Evolutionary conservation across 2,888 invertebrate species (phyloP).

Genomic region (Balanococcus diminutus): DNA sequence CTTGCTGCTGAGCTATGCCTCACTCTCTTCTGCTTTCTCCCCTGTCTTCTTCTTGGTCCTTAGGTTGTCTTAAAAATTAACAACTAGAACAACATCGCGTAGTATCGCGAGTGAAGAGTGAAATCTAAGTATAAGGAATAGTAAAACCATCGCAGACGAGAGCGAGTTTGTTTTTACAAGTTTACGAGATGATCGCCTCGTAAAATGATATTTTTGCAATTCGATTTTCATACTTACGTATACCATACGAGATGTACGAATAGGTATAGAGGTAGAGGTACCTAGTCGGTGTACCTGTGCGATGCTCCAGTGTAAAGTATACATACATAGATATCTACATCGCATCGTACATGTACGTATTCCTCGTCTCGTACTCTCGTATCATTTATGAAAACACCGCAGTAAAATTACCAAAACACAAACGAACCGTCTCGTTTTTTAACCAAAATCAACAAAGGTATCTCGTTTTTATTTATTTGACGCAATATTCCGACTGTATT

Average conservation of each 20-base stretch:
- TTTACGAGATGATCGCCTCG: neutral
- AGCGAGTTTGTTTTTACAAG: slow-evolving; percentile 1
- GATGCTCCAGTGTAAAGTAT: neutral
- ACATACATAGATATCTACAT: too few species aligned
- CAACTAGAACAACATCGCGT: neutral
- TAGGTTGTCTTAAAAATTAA: slow-evolving; percentile 29
- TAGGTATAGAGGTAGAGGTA: neutral
- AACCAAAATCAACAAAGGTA: slow-evolving; percentile 25
- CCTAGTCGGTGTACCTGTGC: too few species aligned
- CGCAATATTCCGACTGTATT: neutral
- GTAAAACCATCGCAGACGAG: slow-evolving; percentile 13
- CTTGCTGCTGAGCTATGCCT: neutral
- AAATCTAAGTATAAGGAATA: too few species aligned
- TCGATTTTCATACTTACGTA: neutral
- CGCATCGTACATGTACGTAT: neutral
- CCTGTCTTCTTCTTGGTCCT: too few species aligned
- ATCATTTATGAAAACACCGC: slow-evolving; percentile 10
- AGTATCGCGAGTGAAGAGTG: too few species aligned
- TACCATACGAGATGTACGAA: too few species aligned
- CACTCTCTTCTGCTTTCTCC: neutral
- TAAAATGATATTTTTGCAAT: slow-evolving; percentile 10
- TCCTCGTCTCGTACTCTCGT: neutral
- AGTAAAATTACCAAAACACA: slow-evolving; percentile 29
- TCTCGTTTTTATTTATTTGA: slow-evolving; percentile 8
- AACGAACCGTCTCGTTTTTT: slow-evolving; percentile 19